Conservation (phyloP, 2,888 invertebrate genomes). For the Cremastobaeus sp. region DNA sequence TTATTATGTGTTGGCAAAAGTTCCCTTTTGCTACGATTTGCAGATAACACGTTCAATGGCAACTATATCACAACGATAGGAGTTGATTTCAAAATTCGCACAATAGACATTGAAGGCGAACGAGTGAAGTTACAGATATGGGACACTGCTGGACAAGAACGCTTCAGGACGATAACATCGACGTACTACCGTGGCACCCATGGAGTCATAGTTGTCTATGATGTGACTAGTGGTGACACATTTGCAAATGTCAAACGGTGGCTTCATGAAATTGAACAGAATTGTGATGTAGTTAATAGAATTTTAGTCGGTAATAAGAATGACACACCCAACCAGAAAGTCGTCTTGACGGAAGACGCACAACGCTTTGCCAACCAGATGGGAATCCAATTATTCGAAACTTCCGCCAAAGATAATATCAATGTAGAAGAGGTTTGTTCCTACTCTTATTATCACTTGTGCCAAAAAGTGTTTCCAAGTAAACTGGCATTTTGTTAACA, state of each 20-base stretch:
- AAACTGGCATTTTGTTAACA: no score
- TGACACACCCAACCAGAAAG: conserved; percentile 95
- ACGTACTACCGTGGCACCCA: conserved; percentile 99
- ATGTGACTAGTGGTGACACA: conserved; percentile 98
- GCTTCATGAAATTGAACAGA: conserved; percentile 99
- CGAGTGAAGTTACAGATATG: conserved; percentile 97
- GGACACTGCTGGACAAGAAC: conserved; percentile 98
- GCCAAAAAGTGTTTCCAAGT: no score
- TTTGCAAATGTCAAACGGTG: conserved; percentile 99
- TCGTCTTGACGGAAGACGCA: conserved; percentile 97
- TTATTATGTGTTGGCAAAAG: conserved; percentile 99
- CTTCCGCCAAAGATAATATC: conserved; percentile 99
- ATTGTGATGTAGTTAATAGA: conserved; percentile 99
- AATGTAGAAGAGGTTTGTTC: conserved; percentile 97
- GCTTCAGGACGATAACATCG: conserved; percentile 98
- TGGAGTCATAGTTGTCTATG: conserved; percentile 99
- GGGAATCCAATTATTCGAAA: conserved; percentile 98
- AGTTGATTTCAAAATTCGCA: conserved; percentile 99
- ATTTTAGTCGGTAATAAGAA: conserved; percentile 99
- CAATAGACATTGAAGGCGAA: conserved; percentile 93
- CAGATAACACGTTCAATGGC: conserved; percentile 98
- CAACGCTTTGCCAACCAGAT: conserved; percentile 98
- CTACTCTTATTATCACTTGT: no score
- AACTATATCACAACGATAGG: conserved; percentile 99
- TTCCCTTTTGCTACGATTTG: conserved; percentile 95